Percentiles rank a stretch among this genome's conserved stretches.
Conservation (phyloP, 1,140 invertebrate species). For the Heliconius eleuchia region DNA sequence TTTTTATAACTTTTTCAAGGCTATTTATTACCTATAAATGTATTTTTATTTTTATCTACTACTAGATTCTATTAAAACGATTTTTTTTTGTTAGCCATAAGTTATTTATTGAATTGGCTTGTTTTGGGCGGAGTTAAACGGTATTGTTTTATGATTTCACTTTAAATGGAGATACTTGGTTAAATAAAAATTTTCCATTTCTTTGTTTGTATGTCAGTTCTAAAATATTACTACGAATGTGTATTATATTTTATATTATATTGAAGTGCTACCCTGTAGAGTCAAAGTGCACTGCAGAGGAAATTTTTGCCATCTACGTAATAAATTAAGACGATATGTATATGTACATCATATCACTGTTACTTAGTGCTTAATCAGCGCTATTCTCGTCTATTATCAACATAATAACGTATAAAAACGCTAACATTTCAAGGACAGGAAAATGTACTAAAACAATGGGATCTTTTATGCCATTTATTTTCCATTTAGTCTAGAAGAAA, state of each 20-base stretch:
- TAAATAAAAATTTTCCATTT: background rate
- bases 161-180: too few relatives aligned
- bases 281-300: too few relatives aligned
- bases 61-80: too few relatives aligned
- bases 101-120: too few relatives aligned
- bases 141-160: too few relatives aligned
- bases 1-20: too few relatives aligned
- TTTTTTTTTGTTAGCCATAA: too few relatives aligned
- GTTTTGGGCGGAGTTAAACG: too few relatives aligned
- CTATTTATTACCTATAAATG: too few relatives aligned
- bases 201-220: background rate
- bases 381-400: background rate
- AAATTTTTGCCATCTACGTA: background rate
- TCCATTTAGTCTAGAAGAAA: background rate
- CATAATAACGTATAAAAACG: background rate
- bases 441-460: background rate
- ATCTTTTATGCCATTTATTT: background rate
- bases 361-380: background rate
- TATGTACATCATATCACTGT: background rate
- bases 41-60: too few relatives aligned
- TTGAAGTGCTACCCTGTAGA: background rate
- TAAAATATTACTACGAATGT: background rate
- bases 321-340: too few relatives aligned
- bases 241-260: background rate
- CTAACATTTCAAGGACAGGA: background rate